Percentiles rank a stretch among this genome's conserved stretches.
phyloP scores from a whole-genome alignment of 2,797 vertebrate species.

The Pyrocephalus nanus region DNA sequence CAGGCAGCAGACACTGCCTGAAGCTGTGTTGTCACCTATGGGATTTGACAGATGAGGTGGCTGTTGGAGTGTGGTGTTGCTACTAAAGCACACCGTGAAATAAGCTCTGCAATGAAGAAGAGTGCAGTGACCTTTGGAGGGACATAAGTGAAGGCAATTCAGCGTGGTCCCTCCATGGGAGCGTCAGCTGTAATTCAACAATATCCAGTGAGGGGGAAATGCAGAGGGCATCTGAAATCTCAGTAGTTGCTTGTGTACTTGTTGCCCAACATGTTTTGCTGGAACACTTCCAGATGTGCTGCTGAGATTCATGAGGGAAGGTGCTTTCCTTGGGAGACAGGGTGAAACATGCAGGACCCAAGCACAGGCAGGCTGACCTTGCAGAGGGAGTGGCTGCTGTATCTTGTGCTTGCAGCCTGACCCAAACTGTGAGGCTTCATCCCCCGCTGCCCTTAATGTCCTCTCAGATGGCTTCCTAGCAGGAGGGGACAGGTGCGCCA shows the following conservation, averaged over 20 bases:
- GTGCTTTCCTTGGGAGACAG: conserved; percentile 6
- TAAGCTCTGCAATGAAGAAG: neutral
- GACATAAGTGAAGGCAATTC: neutral
- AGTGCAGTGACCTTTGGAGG: neutral
- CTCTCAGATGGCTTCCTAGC: conserved; percentile 70
- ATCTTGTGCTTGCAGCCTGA: conserved; percentile 61
- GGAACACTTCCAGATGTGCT: conserved; percentile 53
- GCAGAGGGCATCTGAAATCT: neutral
- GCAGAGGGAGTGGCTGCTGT: neutral
- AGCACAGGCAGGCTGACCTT: conserved; percentile 60
- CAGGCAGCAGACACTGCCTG: neutral
- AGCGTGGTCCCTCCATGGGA: neutral
- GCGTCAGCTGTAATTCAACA: neutral
- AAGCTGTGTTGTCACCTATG: neutral
- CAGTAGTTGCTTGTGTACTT: conserved; percentile 5
- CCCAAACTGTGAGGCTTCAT: conserved; percentile 20
- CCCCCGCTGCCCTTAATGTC: conserved; percentile 49
- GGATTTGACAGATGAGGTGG: neutral
- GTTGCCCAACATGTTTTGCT: neutral
- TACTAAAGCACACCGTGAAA: neutral
- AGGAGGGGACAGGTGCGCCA: conserved; percentile 61
- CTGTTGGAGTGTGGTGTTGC: neutral
- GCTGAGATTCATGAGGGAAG: conserved; percentile 6
- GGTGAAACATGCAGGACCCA: neutral
- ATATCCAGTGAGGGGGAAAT: neutral